phyloP scores from a whole-genome alignment of 2,113 vertebrate genomes.

The Rhabdomys dilectus region DNA sequence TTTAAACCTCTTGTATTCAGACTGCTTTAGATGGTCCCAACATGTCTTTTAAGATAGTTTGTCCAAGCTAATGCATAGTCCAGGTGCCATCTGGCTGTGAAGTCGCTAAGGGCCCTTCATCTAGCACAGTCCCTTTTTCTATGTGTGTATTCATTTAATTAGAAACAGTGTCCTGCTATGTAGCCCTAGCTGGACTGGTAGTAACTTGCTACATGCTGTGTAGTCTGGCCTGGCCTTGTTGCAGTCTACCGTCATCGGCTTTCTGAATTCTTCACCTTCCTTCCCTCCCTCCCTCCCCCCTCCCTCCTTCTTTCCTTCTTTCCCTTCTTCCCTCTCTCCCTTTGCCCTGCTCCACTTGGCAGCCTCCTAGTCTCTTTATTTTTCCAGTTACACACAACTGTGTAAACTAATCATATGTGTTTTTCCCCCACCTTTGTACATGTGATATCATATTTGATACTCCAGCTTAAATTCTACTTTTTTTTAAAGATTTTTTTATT shows the following conservation, averaged over 20 bases:
- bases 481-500: not conserved
- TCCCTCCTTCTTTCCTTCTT: not conserved
- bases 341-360: not conserved
- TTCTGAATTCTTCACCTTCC: not conserved
- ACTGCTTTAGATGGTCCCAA: not conserved
- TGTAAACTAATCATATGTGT: not conserved
- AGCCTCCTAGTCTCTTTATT: not conserved
- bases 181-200: not conserved
- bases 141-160: not conserved
- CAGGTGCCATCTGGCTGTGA: not conserved
- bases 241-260: not conserved
- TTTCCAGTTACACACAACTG: not conserved
- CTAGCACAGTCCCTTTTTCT: not conserved
- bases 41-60: not conserved
- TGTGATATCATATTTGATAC: not conserved
- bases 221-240: not conserved
- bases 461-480: not conserved
- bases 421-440: not conserved
- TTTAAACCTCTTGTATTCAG: not conserved
- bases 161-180: not conserved
- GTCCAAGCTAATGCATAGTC: not conserved
- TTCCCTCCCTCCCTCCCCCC: not conserved
- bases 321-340: not conserved
- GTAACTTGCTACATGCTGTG: not conserved
- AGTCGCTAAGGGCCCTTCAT: not conserved